Percentiles rank a stretch among this genome's conserved stretches.
These are phyloP conservation scores for Zelostemma sp. DNA, from an alignment of 1,140 invertebrate species.

Conservation along the genomic window DNA sequence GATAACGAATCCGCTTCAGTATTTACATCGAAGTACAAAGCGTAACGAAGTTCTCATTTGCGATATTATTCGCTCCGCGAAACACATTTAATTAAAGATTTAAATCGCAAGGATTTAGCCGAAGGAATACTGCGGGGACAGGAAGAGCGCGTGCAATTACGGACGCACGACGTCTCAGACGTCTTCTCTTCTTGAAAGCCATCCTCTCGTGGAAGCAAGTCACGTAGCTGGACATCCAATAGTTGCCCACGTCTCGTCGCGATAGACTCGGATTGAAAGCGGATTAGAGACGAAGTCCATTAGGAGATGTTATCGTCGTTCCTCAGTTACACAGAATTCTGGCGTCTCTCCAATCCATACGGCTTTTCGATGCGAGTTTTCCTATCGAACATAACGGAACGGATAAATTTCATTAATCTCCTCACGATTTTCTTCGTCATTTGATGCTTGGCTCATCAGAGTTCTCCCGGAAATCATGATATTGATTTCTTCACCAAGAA, in stretches of 20 bases:
- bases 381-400: constrained; percentile 20
- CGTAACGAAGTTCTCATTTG: constrained; percentile 15
- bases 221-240: constrained; percentile 54
- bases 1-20: constrained; percentile 3
- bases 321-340: constrained; percentile 25
- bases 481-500: too few species aligned
- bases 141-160: constrained; percentile 35
- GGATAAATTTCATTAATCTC: constrained; percentile 10
- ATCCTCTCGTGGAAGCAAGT: constrained; percentile 49
- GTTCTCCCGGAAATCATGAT: background rate
- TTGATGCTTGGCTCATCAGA: background rate
- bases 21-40: constrained; percentile 9
- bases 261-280: constrained; percentile 36
- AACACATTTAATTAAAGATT: constrained; percentile 13
- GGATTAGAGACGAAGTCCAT: constrained; percentile 54
- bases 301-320: constrained; percentile 44
- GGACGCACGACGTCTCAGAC: constrained; percentile 25
- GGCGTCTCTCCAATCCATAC: constrained; percentile 25
- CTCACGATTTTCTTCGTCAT: background rate
- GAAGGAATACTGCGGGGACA: background rate
- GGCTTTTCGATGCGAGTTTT: constrained; percentile 3
- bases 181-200: constrained; percentile 23
- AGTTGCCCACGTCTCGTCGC: constrained; percentile 37
- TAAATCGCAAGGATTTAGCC: constrained; percentile 13
- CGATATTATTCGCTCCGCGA: constrained; percentile 23